A percentile compares a stretch with the other conserved stretches of the same genome.
phyloP scores from a whole-genome alignment of 1,140 invertebrate species.

The Thalassaphorura encarpata region DNA sequence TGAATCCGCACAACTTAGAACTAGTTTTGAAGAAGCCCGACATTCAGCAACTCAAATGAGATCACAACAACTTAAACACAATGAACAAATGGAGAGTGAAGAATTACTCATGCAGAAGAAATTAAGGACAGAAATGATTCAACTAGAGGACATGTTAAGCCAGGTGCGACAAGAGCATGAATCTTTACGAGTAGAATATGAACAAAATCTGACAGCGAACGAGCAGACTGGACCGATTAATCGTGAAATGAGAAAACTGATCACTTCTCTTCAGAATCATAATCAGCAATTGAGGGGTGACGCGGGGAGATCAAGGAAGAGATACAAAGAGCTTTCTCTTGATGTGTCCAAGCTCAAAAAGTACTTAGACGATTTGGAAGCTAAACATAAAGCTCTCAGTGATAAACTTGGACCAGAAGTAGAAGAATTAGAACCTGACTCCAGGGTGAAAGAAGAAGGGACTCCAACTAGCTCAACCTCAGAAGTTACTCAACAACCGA shows the following conservation, averaged over 20 bases:
- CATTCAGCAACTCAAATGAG: slow-evolving; percentile 79
- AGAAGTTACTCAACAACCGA: too few species aligned
- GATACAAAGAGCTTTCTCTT: slow-evolving; percentile 60
- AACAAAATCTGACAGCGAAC: slow-evolving; percentile 94
- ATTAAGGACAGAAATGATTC: slow-evolving; percentile 85
- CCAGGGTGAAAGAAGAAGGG: too few species aligned
- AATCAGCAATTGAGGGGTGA: slow-evolving; percentile 94
- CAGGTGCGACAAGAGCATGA: slow-evolving; percentile 94
- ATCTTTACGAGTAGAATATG: slow-evolving; percentile 94
- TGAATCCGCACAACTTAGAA: slow-evolving; percentile 94
- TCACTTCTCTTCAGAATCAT: slow-evolving; percentile 93
- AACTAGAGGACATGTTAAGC: slow-evolving; percentile 86
- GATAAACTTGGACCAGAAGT: too few species aligned
- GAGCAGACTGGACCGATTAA: slow-evolving; percentile 98
- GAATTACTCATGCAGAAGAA: slow-evolving; percentile 90
- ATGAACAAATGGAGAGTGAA: slow-evolving; percentile 76
- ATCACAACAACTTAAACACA: slow-evolving; percentile 85
- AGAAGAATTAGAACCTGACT: too few species aligned
- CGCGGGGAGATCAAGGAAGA: slow-evolving; percentile 80
- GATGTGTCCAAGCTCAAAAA: too few species aligned
- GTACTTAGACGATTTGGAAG: too few species aligned
- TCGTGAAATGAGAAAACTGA: slow-evolving; percentile 93
- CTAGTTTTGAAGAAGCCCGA: slow-evolving; percentile 82
- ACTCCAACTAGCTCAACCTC: too few species aligned
- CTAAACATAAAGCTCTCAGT: too few species aligned